phyloP scores from a whole-genome alignment of 2,113 vertebrate species.

The Crypturellus undulatus region DNA sequence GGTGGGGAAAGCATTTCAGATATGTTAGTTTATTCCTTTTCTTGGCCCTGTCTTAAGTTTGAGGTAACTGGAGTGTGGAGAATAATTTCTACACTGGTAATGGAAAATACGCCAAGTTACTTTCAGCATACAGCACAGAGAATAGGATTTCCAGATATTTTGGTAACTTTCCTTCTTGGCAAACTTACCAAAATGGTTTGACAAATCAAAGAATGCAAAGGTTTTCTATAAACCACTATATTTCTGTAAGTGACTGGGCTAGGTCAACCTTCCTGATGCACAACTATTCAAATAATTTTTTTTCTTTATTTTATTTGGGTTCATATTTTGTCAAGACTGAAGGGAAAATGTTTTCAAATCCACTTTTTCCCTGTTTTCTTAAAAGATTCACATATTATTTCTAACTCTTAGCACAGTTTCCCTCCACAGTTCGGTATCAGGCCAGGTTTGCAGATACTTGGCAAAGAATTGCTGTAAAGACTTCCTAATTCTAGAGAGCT shows the following conservation, averaged over 20 bases:
- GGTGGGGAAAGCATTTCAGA: background rate
- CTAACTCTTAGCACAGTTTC: background rate
- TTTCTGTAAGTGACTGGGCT: background rate
- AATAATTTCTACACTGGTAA: background rate
- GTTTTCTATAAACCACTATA: background rate
- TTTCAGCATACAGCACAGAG: background rate
- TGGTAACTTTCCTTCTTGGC: background rate
- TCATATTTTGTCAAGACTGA: background rate
- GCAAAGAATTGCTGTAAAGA: background rate
- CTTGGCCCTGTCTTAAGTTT: background rate
- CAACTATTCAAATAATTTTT: background rate
- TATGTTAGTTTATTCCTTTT: background rate
- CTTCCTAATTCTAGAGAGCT: background rate
- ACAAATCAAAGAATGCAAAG: background rate
- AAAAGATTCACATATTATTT: background rate
- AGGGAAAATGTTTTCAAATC: background rate
- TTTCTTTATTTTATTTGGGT: background rate
- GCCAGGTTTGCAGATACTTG: background rate
- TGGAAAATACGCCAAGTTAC: background rate
- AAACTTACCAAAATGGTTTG: background rate
- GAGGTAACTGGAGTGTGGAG: background rate
- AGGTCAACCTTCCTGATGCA: background rate
- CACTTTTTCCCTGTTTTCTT: background rate
- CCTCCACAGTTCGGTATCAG: background rate
- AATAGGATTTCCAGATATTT: background rate